phyloP scores from a whole-genome alignment of 1,140 invertebrate genomes.

The Proales similis region DNA sequence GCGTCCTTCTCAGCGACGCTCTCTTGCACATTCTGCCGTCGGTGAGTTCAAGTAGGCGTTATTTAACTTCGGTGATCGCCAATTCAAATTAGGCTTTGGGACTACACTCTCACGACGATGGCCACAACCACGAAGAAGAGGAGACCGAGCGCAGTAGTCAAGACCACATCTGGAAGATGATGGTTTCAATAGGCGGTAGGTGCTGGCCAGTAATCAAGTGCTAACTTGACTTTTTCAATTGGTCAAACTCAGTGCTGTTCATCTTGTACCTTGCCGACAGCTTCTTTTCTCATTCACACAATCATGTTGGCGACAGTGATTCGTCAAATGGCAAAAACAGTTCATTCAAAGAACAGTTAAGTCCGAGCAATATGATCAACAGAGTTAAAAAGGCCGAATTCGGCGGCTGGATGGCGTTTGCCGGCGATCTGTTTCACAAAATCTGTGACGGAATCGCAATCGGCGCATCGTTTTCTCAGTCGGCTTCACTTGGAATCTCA shows the following conservation, averaged over 20 bases:
- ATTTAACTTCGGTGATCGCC: background rate
- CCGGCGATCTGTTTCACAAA: conserved; percentile 66
- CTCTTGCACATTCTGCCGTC: conserved; percentile 30
- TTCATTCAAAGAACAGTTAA: no score
- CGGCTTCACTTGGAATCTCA: conserved; percentile 59
- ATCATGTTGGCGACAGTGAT: no score
- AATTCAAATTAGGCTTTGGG: conserved; percentile 2
- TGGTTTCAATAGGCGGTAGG: no score
- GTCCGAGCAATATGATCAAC: no score
- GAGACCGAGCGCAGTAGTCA: background rate
- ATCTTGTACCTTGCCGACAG: no score
- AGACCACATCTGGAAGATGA: conserved; percentile 26
- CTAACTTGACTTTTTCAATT: no score
- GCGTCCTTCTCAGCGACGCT: conserved; percentile 4
- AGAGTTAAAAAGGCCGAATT: no score
- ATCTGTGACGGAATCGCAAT: conserved; percentile 66
- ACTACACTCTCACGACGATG: conserved; percentile 3
- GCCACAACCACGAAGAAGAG: background rate
- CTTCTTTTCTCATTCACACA: no score
- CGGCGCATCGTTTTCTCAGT: conserved; percentile 63
- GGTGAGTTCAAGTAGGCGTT: background rate
- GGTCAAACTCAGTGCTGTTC: no score
- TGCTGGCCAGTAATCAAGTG: no score
- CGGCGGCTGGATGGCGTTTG: conserved; percentile 68
- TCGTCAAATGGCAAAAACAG: no score